Conservation (phyloP, 2,888 invertebrate species). For the Poecilus cupreus region DNA sequence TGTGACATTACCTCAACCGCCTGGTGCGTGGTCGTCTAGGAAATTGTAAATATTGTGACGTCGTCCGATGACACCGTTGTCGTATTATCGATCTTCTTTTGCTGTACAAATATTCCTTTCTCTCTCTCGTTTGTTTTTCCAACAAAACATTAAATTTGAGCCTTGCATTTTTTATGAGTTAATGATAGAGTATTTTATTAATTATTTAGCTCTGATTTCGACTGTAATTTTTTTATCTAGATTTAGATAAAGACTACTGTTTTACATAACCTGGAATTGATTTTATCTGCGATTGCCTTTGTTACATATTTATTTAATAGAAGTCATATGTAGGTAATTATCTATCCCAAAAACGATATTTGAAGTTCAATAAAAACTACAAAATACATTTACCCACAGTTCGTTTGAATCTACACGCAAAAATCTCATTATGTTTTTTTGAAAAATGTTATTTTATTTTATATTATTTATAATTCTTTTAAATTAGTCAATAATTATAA, state of each 20-base stretch:
- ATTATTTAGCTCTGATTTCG: conserved; percentile 6
- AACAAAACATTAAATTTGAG: neutral
- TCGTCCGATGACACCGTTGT: neutral
- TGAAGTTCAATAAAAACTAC: neutral
- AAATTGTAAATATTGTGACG: conserved; percentile 33
- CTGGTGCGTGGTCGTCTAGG: neutral
- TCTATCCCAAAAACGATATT: too few species aligned
- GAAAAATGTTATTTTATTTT: too few species aligned
- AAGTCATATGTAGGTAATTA: too few species aligned
- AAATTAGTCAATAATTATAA: too few species aligned
- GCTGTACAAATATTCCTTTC: neutral
- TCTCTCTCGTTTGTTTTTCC: neutral
- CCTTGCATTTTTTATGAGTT: neutral
- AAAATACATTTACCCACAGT: too few species aligned
- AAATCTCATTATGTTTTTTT: neutral
- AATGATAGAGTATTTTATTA: neutral
- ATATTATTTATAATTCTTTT: too few species aligned
- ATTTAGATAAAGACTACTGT: too few species aligned
- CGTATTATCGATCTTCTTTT: conserved; percentile 6
- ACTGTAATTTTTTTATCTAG: neutral
- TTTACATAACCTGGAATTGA: too few species aligned
- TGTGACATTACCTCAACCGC: neutral
- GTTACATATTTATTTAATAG: too few species aligned
- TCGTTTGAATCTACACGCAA: neutral
- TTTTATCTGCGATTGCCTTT: too few species aligned